Percentiles rank a stretch among this genome's conserved stretches.
These are phyloP conservation scores for Lasioglossum marginatum DNA, from an alignment of 2,888 invertebrate genomes.

Conservation along the genomic window DNA sequence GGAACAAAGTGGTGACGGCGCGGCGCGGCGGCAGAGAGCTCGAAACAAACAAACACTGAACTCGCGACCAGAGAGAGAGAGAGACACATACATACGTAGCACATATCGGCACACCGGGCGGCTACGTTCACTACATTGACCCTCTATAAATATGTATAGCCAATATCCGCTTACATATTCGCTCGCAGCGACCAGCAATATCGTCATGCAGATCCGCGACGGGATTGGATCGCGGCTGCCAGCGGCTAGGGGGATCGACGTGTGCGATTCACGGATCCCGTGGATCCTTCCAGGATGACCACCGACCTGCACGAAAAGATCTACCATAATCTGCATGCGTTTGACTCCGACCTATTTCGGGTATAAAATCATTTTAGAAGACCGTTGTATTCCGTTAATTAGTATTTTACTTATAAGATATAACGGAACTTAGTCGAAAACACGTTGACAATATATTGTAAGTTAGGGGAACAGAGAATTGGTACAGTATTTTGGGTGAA, in stretches of 20 bases:
- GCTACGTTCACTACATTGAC: conserved; percentile 32
- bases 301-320: conserved; percentile 74
- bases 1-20: conserved; percentile 55
- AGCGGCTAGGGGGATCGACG: conserved; percentile 40
- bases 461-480: too few relatives aligned
- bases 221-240: conserved; percentile 19
- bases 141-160: conserved; percentile 80
- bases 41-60: conserved; percentile 64
- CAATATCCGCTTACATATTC: conserved; percentile 79
- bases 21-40: conserved; percentile 48
- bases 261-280: conserved; percentile 24
- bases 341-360: conserved; percentile 49
- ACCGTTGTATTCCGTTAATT: too few relatives aligned
- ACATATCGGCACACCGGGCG: background rate
- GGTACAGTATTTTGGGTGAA: too few relatives aligned
- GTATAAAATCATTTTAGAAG: background rate
- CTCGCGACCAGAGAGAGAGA: conserved; percentile 36
- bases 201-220: conserved; percentile 74
- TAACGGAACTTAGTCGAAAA: too few relatives aligned
- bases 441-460: too few relatives aligned
- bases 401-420: too few relatives aligned
- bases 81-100: background rate
- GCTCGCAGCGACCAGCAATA: conserved; percentile 73
- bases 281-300: conserved; percentile 73
- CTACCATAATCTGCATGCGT: conserved; percentile 81